Percentiles rank a stretch among this genome's conserved stretches.
These are phyloP conservation scores for Echeneis naucrates DNA, from an alignment of 2,797 vertebrate species.

Conservation along the genomic window DNA sequence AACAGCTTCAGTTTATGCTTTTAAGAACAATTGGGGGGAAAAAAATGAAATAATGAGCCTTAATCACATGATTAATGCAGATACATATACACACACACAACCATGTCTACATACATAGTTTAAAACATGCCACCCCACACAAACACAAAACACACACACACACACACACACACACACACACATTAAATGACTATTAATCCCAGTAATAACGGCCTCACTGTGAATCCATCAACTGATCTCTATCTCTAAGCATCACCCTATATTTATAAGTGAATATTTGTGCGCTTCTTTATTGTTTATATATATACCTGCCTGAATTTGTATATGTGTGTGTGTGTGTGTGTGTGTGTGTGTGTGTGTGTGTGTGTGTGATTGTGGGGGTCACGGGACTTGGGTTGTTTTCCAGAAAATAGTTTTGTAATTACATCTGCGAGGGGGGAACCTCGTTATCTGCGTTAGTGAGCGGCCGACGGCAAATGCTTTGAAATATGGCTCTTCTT, in stretches of 20 bases:
- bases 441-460: slow-evolving; percentile 80
- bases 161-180: slow-evolving; percentile 4
- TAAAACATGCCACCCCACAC: neutral
- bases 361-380: slow-evolving; percentile 44
- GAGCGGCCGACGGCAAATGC: slow-evolving; percentile 78
- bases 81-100: slow-evolving; percentile 18
- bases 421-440: slow-evolving; percentile 82
- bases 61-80: slow-evolving; percentile 34
- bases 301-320: too few relatives aligned
- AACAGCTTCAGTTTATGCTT: neutral
- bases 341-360: slow-evolving; percentile 19
- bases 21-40: neutral
- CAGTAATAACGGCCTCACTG: slow-evolving; percentile 43
- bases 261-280: slow-evolving; percentile 58
- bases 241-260: slow-evolving; percentile 63
- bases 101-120: neutral
- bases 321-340: slow-evolving; percentile 20
- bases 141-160: neutral
- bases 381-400: slow-evolving; percentile 67
- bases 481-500: slow-evolving; percentile 84
- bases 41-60: slow-evolving; percentile 17
- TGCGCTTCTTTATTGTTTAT: slow-evolving; percentile 45
- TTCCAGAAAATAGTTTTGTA: slow-evolving; percentile 82
- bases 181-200: slow-evolving; percentile 60
- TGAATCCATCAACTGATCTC: slow-evolving; percentile 69